Conservation (phyloP, 2,797 vertebrate genomes). For the Macrochelys suwanniensis region DNA sequence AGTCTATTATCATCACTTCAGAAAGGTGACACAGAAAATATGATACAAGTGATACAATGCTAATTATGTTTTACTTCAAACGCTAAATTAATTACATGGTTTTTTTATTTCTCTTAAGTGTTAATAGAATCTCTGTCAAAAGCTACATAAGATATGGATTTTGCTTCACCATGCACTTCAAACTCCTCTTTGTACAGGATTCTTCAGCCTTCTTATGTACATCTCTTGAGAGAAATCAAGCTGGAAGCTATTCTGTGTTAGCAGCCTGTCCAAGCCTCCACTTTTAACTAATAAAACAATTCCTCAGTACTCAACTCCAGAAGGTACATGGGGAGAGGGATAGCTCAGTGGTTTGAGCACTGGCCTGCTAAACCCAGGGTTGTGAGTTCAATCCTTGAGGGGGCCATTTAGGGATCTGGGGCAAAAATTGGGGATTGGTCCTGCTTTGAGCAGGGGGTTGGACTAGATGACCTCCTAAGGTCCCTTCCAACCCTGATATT, state of each 20-base stretch:
- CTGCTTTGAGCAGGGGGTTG: too few species aligned
- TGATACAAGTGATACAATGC: background rate
- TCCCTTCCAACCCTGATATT: too few species aligned
- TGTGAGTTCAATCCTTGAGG: too few species aligned
- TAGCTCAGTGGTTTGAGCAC: too few species aligned
- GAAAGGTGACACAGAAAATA: background rate
- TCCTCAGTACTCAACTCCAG: background rate
- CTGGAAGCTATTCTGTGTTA: background rate
- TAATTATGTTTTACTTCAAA: background rate
- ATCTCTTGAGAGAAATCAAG: background rate
- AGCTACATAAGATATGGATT: fast-evolving
- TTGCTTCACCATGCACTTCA: background rate
- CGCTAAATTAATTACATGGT: fast-evolving
- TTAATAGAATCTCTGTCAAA: background rate
- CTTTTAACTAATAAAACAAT: background rate
- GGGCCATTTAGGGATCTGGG: too few species aligned
- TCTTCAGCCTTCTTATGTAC: background rate
- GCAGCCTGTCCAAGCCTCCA: background rate
- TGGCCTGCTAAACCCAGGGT: too few species aligned
- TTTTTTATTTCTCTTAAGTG: background rate
- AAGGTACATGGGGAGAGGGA: too few species aligned
- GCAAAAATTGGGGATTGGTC: too few species aligned
- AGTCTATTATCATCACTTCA: background rate
- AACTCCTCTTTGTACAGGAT: background rate
- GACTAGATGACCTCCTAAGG: too few species aligned